Evolutionary conservation across 2,113 vertebrate species (phyloP).

Genomic region (human (Homo sapiens)): GRCh38 chr2:221653501-221654000

Average conservation of each 20-base stretch:
- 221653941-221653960: background rate
- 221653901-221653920: conserved; percentile 26
- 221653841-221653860: conserved; percentile 43
- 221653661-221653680: conserved; percentile 85
- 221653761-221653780: conserved; percentile 85
- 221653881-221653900: conserved; percentile 55
- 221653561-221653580: background rate
- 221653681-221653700: conserved; percentile 71
- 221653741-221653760: conserved; percentile 83
- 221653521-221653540: background rate
- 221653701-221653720: background rate
- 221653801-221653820: conserved; percentile 61
- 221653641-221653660: conserved; percentile 79
- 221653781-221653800: conserved; percentile 80
- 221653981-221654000: background rate
- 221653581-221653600: conserved; percentile 42
- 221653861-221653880: conserved; percentile 50
- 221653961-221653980: background rate
- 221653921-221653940: conserved; percentile 36
- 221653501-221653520: background rate
- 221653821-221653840: conserved; percentile 71
- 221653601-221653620: conserved; percentile 69
- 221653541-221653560: background rate
- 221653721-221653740: conserved; percentile 75
- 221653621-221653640: conserved; percentile 72